Conservation (phyloP, 2,113 vertebrate species). For the Chiloscyllium plagiosum region DNA sequence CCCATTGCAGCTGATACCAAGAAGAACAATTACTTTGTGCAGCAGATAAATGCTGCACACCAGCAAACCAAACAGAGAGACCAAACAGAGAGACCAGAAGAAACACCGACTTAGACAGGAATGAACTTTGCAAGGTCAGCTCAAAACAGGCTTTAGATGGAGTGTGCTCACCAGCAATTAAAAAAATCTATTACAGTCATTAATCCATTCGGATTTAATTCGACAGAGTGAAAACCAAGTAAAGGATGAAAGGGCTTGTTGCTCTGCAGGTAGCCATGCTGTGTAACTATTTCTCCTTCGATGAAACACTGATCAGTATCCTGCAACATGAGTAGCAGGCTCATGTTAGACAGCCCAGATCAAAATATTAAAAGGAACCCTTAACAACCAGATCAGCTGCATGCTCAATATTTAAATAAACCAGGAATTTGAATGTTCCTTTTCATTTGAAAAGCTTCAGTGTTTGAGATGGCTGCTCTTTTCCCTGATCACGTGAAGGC, state of each 20-base stretch:
- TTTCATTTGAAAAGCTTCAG: conserved; percentile 20
- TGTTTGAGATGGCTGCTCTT: not conserved
- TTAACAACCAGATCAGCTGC: not conserved
- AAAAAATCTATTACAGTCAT: not conserved
- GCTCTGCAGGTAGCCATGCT: not conserved
- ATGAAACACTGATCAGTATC: conserved; percentile 21
- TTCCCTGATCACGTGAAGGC: not conserved
- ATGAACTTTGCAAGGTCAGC: conserved; percentile 20
- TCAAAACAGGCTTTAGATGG: not conserved
- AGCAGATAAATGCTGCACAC: not conserved
- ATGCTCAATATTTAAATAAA: not conserved
- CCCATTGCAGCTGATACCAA: not conserved
- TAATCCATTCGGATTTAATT: conserved; percentile 4
- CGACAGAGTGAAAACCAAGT: not conserved
- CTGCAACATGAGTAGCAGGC: not conserved
- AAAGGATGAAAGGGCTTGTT: conserved; percentile 10
- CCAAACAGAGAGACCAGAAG: not conserved
- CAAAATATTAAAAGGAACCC: not conserved
- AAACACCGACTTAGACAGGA: not conserved
- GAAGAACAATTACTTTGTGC: not conserved
- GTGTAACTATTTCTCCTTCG: not conserved
- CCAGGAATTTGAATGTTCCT: too few species aligned
- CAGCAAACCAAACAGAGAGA: too few species aligned
- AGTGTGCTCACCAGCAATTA: not conserved
- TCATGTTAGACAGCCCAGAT: not conserved